Base-by-base conservation (phyloP, 2,113 vertebrate species). In the Syngnathus floridae region DNA sequence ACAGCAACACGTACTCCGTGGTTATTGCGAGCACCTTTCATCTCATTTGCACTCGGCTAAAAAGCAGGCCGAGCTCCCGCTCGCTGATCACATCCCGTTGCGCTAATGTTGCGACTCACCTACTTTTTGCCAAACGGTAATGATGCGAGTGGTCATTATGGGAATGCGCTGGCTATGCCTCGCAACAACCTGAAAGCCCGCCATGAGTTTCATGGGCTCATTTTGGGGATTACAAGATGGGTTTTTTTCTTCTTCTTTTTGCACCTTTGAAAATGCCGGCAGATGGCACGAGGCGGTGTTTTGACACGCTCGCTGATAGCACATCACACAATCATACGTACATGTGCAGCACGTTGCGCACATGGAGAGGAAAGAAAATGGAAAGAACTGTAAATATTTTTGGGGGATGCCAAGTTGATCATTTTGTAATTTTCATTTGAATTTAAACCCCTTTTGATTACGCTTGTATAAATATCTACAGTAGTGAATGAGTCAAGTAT, bases 241-340 rank as follows among this genome's bases (percentile, higher is more conserved):
- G 17, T 63, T 52, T 60, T 56, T 61, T 70, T 1, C 48, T 1
- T 16, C 35, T 12, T 19, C 26, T 12, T 37, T 57, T 57, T 10
- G 66, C 69, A 74, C 55, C 11, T 67, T 64, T 77, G 31, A 59
- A 66, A 62, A 67, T 22, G 51, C 38, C 17, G 46, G 52, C 72
- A 75, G 67, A 71, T 65, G 72, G 70, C 52, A 61, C 57, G 64
- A 38, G 21, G 72, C 52, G 70, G 70, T 74, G 62, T 68, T 68
- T 68, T 35, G 45, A 67, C 65, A 67, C 4, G 3, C n/a, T 46
- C 0, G 1, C 61, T 5, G 45, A 36, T 3, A 7, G 46, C 66
- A 41, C 9, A 70, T 73, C 65, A 65, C 66, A 58, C 64, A 69
- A 55, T 67, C 19, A 67, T 37, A 58, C 19, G 65, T 37, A 58